phyloP scores from a whole-genome alignment of 2,888 invertebrate genomes.

The Papilio elwesi region DNA sequence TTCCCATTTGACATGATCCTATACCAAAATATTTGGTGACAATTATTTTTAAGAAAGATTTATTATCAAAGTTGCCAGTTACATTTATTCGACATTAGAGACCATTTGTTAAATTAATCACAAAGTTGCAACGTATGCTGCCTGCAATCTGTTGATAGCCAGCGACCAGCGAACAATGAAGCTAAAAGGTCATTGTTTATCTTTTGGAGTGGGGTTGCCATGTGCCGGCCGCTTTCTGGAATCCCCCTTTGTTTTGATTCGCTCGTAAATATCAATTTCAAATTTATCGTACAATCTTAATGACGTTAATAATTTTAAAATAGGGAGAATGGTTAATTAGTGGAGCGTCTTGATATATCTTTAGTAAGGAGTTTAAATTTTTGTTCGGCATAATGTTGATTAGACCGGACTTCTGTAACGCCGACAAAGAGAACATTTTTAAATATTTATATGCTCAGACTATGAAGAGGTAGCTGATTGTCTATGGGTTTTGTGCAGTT shows the following conservation, averaged over 20 bases:
- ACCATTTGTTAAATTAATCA: slow-evolving; percentile 24
- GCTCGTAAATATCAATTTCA: neutral
- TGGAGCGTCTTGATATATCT: neutral
- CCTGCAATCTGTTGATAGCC: slow-evolving; percentile 19
- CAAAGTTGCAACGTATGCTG: slow-evolving; percentile 35
- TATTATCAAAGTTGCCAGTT: neutral
- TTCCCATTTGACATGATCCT: too few species aligned
- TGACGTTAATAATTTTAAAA: slow-evolving; percentile 10
- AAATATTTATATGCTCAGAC: too few species aligned
- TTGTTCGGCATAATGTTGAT: neutral
- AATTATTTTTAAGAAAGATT: neutral
- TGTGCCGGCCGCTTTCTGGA: slow-evolving; percentile 4
- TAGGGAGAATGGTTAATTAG: neutral
- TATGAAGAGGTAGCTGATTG: too few species aligned
- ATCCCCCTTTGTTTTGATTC: slow-evolving; percentile 18
- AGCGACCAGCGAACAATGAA: slow-evolving; percentile 34
- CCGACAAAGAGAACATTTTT: neutral
- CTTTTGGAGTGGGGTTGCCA: slow-evolving; percentile 28
- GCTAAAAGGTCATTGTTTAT: slow-evolving; percentile 37
- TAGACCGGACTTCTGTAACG: neutral
- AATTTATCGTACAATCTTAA: slow-evolving; percentile 2
- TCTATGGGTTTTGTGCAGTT: too few species aligned
- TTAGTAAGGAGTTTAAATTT: neutral
- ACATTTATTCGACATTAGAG: neutral
- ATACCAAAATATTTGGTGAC: too few species aligned